Conservation (phyloP, 2,888 invertebrate genomes). For the Glaucopsyche alexis region DNA sequence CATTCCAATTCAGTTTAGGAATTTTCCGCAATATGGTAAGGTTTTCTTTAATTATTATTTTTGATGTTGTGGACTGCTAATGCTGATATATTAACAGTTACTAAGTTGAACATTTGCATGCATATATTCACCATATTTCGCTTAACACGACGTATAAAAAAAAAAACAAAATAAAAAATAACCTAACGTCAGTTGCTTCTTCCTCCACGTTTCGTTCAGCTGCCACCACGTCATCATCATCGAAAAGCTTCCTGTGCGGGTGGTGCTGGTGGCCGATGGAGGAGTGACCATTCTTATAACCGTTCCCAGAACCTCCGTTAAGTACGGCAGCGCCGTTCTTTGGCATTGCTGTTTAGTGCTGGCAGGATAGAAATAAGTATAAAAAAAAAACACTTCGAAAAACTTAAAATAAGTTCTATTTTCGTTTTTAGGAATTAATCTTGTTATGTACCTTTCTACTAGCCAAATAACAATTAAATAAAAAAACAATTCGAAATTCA, state of each 20-base stretch:
- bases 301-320: conserved; percentile 41
- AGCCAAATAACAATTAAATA: too few relatives aligned
- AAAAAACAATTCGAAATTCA: too few relatives aligned
- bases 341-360: conserved; percentile 35
- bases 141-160: background rate
- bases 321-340: conserved; percentile 30
- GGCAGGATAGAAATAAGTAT: conserved; percentile 35
- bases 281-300: conserved; percentile 43
- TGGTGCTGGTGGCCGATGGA: conserved; percentile 48
- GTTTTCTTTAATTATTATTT: too few relatives aligned
- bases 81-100: too few relatives aligned
- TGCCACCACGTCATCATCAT: conserved; percentile 47
- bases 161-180: conserved; percentile 29
- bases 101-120: too few relatives aligned
- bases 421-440: background rate
- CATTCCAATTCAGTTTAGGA: too few relatives aligned
- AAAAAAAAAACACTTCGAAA: conserved; percentile 28
- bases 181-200: conserved; percentile 56
- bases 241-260: conserved; percentile 55
- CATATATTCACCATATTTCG: too few relatives aligned
- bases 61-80: too few relatives aligned
- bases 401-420: background rate
- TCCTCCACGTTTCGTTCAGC: conserved; percentile 39
- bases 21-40: too few relatives aligned
- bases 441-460: too few relatives aligned